Conservation (phyloP, 1,140 invertebrate species). For the Globodera rostochiensis region DNA sequence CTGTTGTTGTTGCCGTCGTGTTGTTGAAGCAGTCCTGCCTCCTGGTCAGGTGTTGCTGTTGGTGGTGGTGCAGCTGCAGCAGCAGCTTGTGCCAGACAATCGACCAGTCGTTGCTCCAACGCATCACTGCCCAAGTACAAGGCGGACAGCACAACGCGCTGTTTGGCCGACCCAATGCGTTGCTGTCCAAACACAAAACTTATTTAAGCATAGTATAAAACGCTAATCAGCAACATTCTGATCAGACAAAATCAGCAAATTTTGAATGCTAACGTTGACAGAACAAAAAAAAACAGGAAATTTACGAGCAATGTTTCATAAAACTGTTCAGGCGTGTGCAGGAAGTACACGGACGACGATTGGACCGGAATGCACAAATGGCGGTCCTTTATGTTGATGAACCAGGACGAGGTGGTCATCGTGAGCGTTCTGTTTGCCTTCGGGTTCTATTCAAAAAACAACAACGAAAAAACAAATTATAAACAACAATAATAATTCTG, state of each 20-base stretch:
- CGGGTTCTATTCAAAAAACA: background rate
- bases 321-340: conserved; percentile 49
- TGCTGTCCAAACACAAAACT: conserved; percentile 69
- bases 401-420: background rate
- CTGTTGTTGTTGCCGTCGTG: conserved; percentile 54
- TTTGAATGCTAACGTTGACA: too few relatives aligned
- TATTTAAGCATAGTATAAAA: too few relatives aligned
- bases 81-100: conserved; percentile 58
- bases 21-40: too few relatives aligned
- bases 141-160: conserved; percentile 83
- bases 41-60: conserved; percentile 46
- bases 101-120: conserved; percentile 79
- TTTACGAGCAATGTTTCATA: conserved; percentile 43
- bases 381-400: conserved; percentile 10
- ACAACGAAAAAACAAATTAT: background rate
- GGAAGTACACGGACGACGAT: conserved; percentile 37
- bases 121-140: conserved; percentile 88
- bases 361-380: conserved; percentile 26
- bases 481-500: too few relatives aligned
- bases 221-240: too few relatives aligned
- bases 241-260: too few relatives aligned
- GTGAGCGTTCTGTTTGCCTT: too few relatives aligned
- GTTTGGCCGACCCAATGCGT: conserved; percentile 74
- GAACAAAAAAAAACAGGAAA: too few relatives aligned
- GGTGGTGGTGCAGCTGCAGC: conserved; percentile 55